Base-by-base conservation (phyloP, 2,888 invertebrate genomes). In the Chloroclysta siterata region DNA sequence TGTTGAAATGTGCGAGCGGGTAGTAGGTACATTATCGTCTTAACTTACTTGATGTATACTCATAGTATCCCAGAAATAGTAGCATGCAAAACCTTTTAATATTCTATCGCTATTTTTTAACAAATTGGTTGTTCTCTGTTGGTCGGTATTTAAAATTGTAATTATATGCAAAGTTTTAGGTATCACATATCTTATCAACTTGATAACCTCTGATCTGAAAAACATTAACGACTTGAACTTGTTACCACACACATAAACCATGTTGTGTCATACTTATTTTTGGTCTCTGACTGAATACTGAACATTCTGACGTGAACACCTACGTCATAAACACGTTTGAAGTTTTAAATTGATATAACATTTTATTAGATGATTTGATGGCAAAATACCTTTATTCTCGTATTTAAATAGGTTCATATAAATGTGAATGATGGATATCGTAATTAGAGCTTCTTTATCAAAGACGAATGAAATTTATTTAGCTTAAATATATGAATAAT, bases 201-300 rank as follows among this genome's bases (percentile, higher is more conserved):
- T 33, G 17, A 22, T 50, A 58, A 61, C 65, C 60, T 61, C 44
- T 47, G 54, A 17, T 57, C 60, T 58, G 54, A 47, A 54, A 54
- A 51, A 33, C 44, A 56, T 54, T 39, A 54, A 48, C 33, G 11
- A 55, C 15, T 61, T 61, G 54, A 65, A 58, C 57, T 55, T 47
- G 42, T 44, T 48, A 50, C 44, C 51, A 44, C 56, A 50, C 29
- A 44, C 33, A 39, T 46, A 60, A 44, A 53, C 2, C 29, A 46
- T 36, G 10, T 58, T 61, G 46, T 61, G 53, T 65, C 61, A 65
- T 52, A 39, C 51, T 36, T 65, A 65, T 65, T 65, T 65, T 54
- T 54, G 58, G 50, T 48, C 28, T 42, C 51, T 46, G 46, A 46
- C 46, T 46, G 17, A 17, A 46, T 15, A 52, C 50, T 59, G 54